Evolutionary conservation across 2,888 invertebrate species (phyloP).

Genomic region (Pinctada fucata): DNA sequence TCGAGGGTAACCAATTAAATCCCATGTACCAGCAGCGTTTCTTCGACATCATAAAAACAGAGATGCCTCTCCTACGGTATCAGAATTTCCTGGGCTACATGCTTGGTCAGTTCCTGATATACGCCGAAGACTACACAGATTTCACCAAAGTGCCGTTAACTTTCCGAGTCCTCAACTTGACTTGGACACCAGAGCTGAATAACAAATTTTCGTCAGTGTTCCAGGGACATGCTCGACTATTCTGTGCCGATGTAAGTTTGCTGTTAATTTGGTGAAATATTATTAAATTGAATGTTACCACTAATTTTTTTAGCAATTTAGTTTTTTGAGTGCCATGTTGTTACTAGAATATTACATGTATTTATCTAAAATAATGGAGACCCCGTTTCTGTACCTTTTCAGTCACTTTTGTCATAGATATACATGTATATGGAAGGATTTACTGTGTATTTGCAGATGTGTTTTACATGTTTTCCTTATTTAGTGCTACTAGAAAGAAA

Average conservation of each 20-base stretch:
- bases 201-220: conserved; percentile 50
- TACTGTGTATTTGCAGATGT: too few species aligned
- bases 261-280: background rate
- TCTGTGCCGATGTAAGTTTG: conserved; percentile 58
- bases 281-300: too few species aligned
- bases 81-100: conserved; percentile 56
- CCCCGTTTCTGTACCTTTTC: too few species aligned
- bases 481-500: too few species aligned
- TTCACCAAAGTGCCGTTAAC: conserved; percentile 58
- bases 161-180: conserved; percentile 58
- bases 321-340: too few species aligned
- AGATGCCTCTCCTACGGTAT: conserved; percentile 49
- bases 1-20: conserved; percentile 56
- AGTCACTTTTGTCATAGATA: too few species aligned
- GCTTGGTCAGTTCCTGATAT: conserved; percentile 53
- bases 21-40: conserved; percentile 39
- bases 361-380: too few species aligned
- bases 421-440: too few species aligned
- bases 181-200: conserved; percentile 47
- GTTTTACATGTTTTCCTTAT: too few species aligned
- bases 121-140: conserved; percentile 53
- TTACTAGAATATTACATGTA: too few species aligned
- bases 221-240: conserved; percentile 51
- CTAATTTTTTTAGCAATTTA: too few species aligned
- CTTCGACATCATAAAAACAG: conserved; percentile 47